Evolutionary conservation across 2,888 invertebrate species (phyloP), one percentile per base, ranked within the genome.

Genomic region (Zygogramma bicolorata): DNA sequence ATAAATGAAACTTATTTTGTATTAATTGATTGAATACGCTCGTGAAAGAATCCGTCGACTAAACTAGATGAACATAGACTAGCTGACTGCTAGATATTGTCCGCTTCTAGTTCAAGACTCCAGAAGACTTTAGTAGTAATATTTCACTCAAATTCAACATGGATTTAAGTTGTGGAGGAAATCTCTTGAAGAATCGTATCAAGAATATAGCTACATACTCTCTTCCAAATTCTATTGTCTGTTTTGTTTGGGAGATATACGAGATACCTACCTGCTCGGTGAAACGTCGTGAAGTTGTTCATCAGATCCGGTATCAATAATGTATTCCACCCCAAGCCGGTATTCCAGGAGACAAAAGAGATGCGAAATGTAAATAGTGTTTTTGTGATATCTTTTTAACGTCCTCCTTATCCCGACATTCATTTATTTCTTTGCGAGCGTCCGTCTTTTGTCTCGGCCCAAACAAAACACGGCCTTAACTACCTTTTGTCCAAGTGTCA

Each of bases 361-460:
- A 83, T 80, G 83, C 84, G 85, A 86, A 77, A 86, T 87, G 86
- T 86, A 86, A 87, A 87, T 87, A 86, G 86, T 84, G 87, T 87
- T 87, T 87, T 86, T 87, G 87, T 86, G 85, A 86, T 87, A 87
- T 87, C 87, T 87, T 87, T 87, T 87, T 87, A 87, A 87, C 85
- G 85, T 77, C 77, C 83, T 83, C 83, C 84, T 84, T 84, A 85
- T 84, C 84, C 81, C 80, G 81, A 84, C 85, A 85, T 86, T 86
- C 86, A 86, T 86, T 87, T 86, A 86, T 86, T 86, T 86, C 86
- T 87, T 86, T 86, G 85, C 83, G 77, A 82, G 81, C 82, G 84
- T 84, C 85, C 85, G 85, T 86, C 86, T 85, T 86, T 85, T 86
- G 85, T 86, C 81, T 81, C 75, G 80, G 77, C 80, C 84, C 84